Conservation (phyloP, 1,140 invertebrate genomes). For the Eciton burchellii region DNA sequence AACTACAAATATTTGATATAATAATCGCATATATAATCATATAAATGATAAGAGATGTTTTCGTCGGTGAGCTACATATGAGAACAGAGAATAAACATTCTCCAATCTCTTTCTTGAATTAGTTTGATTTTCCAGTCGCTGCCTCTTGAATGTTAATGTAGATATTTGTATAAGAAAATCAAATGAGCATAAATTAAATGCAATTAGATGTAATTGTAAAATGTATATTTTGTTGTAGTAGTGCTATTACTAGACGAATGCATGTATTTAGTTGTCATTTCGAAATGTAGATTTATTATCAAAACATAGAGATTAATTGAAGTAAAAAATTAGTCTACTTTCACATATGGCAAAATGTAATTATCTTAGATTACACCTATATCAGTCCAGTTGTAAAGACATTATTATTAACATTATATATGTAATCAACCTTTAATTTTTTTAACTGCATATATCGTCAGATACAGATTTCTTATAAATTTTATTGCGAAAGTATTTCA, state of each 20-base stretch:
- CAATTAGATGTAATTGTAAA: neutral
- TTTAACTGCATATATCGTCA: neutral
- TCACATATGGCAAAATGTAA: neutral
- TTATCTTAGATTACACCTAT: conserved; percentile 42
- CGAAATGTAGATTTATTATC: conserved; percentile 20
- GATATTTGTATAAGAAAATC: no score
- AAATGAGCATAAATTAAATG: no score
- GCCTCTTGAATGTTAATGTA: no score
- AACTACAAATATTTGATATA: no score
- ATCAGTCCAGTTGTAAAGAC: conserved; percentile 31
- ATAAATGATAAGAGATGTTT: no score
- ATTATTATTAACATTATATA: conserved; percentile 1
- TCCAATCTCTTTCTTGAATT: no score
- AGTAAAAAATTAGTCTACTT: neutral
- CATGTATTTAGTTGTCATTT: neutral
- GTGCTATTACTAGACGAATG: neutral
- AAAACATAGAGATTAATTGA: neutral
- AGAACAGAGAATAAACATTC: no score
- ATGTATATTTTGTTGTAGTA: conserved; percentile 1
- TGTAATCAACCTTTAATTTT: neutral
- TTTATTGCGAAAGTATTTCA: neutral
- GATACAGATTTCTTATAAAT: neutral
- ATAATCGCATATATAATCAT: no score
- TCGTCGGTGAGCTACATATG: no score
- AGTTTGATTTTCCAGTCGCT: no score